Evolutionary conservation across 2,888 invertebrate genomes (phyloP).

Genomic region (Brachycybe producta): DNA sequence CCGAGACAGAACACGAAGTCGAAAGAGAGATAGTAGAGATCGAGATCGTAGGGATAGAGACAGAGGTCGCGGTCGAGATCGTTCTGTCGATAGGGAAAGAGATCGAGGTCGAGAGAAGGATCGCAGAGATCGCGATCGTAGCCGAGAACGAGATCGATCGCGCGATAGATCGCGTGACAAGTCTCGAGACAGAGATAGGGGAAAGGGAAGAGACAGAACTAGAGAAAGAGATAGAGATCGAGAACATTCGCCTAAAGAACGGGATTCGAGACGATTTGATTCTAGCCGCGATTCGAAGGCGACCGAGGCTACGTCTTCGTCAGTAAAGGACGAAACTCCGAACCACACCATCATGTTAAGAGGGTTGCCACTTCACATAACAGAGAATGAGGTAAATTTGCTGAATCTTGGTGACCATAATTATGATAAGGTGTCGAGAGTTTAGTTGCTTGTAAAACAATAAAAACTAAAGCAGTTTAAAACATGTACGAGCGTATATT

Average conservation of each 20-base stretch:
- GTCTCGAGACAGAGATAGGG: conserved; percentile 19
- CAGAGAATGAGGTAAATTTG: conserved; percentile 25
- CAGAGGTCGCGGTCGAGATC: neutral
- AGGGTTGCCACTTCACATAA: conserved; percentile 23
- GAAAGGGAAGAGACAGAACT: conserved; percentile 18
- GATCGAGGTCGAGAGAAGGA: conserved; percentile 12
- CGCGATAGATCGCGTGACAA: conserved; percentile 21
- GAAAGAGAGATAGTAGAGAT: neutral
- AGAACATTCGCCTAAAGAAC: conserved; percentile 1
- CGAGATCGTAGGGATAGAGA: conserved; percentile 15
- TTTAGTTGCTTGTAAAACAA: neutral
- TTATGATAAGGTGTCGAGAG: neutral
- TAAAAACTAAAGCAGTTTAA: neutral
- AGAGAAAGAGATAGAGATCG: conserved; percentile 10
- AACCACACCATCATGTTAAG: conserved; percentile 26
- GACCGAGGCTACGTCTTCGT: too few relatives aligned
- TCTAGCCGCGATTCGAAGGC: too few relatives aligned
- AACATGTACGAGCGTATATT: conserved; percentile 15
- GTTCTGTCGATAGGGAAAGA: neutral
- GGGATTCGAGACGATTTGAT: too few relatives aligned
- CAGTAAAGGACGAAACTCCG: conserved; percentile 25
- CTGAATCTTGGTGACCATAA: conserved; percentile 11
- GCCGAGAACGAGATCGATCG: conserved; percentile 16
- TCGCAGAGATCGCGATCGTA: conserved; percentile 16
- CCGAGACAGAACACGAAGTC: neutral